These are phyloP conservation scores for Camponotus fellah DNA, from an alignment of 2,888 invertebrate genomes.

Conservation along the genomic window DNA sequence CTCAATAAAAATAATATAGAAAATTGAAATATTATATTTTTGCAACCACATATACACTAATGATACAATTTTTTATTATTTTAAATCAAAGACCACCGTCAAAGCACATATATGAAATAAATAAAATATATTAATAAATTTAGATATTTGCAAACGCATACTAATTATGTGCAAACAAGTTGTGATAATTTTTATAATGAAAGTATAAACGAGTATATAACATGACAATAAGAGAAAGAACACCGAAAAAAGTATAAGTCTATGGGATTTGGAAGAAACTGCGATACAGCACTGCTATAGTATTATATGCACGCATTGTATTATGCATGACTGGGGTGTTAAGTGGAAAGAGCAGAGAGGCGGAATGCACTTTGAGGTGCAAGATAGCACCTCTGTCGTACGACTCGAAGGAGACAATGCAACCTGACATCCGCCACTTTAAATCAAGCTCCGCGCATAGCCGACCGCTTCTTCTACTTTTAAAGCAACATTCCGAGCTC, in stretches of 20 bases:
- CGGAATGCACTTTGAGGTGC: constrained; percentile 47
- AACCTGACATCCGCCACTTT: constrained; percentile 65
- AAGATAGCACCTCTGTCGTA: constrained; percentile 33
- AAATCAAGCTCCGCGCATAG: constrained; percentile 33
- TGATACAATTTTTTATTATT: neutral
- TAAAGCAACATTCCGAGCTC: constrained; percentile 26
- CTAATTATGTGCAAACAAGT: neutral
- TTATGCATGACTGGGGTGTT: constrained; percentile 66
- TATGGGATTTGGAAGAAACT: neutral
- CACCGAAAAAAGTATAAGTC: neutral
- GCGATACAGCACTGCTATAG: constrained; percentile 30
- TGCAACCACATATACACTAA: neutral
- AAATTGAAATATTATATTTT: neutral
- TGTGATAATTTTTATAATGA: neutral
- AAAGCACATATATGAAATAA: neutral
- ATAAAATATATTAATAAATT: neutral
- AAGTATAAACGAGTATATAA: neutral
- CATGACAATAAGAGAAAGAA: neutral
- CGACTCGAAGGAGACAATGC: constrained; percentile 60
- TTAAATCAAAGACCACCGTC: neutral
- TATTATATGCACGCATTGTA: constrained; percentile 51
- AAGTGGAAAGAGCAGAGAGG: constrained; percentile 51
- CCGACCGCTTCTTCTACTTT: constrained; percentile 53
- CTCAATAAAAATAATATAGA: neutral
- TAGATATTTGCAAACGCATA: neutral